Percentiles rank a stretch among this genome's conserved stretches.
phyloP scores from a whole-genome alignment of 2,797 vertebrate genomes.

The Pangasius macronema region DNA sequence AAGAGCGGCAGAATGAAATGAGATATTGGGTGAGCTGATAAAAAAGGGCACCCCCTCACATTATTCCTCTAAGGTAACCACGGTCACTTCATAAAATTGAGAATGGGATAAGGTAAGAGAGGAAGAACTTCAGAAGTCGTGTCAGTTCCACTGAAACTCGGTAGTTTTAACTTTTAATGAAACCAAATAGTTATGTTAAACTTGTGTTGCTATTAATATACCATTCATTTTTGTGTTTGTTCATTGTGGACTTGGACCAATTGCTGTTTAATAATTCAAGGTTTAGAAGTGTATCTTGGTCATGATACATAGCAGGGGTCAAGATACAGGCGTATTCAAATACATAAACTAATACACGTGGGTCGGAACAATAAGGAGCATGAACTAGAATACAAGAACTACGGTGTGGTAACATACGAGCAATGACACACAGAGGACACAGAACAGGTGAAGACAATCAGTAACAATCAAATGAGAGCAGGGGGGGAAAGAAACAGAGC shows the following conservation, averaged over 20 bases:
- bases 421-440: too few species aligned
- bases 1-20: constrained; percentile 18
- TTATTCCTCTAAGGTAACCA: too few species aligned
- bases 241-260: not conserved
- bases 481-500: not conserved
- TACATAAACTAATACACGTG: not conserved
- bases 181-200: not conserved
- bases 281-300: not conserved
- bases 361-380: not conserved
- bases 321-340: constrained; percentile 2
- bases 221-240: not conserved
- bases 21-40: constrained; percentile 18
- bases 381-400: not conserved
- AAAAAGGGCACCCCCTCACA: not conserved
- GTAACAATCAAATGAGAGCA: not conserved
- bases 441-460: not conserved
- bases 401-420: not conserved
- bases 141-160: not conserved
- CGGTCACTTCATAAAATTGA: too few species aligned
- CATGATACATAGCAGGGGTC: not conserved
- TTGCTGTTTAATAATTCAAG: not conserved
- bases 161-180: not conserved
- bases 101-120: too few species aligned
- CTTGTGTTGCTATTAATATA: not conserved
- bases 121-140: too few species aligned